Conservation (phyloP, 2,888 invertebrate genomes). For the Nipponacmea schrenckii region DNA sequence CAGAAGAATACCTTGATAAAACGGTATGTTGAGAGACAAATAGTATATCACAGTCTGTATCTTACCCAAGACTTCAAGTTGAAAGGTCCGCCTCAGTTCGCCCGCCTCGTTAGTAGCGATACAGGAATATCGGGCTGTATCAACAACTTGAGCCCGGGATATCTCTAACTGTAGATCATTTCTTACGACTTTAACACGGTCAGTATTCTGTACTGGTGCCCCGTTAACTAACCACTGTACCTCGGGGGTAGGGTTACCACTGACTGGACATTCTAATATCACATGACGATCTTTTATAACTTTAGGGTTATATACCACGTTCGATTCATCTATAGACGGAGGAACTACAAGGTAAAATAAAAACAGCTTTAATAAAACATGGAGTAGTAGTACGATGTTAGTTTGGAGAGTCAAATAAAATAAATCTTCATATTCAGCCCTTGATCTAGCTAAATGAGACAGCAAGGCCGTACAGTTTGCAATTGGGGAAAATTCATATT, state of each 20-base stretch:
- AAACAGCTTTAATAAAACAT: no score
- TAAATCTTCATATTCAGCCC: no score
- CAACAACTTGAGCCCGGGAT: slow-evolving; percentile 47
- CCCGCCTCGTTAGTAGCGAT: slow-evolving; percentile 70
- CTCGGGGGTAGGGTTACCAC: slow-evolving; percentile 67
- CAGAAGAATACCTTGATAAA: no score
- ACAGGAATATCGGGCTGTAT: slow-evolving; percentile 69
- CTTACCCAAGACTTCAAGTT: slow-evolving; percentile 63
- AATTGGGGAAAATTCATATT: no score
- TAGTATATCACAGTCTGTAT: no score
- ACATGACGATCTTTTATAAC: slow-evolving; percentile 64
- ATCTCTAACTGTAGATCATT: slow-evolving; percentile 55
- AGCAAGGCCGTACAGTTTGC: no score
- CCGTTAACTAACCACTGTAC: slow-evolving; percentile 64
- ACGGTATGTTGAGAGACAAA: no score
- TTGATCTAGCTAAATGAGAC: no score
- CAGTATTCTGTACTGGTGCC: slow-evolving; percentile 31
- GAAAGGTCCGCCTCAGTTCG: slow-evolving; percentile 62
- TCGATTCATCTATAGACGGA: slow-evolving; percentile 61
- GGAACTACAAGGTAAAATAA: slow-evolving; percentile 48
- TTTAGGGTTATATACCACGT: slow-evolving; percentile 60
- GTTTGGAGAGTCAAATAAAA: no score
- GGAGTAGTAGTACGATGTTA: no score
- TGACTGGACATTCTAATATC: slow-evolving; percentile 68
- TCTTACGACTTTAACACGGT: slow-evolving; percentile 32